A percentile compares a stretch with the other conserved stretches of the same genome.
phyloP scores from a whole-genome alignment of 2,888 invertebrate genomes.

The Oscheius sp. region DNA sequence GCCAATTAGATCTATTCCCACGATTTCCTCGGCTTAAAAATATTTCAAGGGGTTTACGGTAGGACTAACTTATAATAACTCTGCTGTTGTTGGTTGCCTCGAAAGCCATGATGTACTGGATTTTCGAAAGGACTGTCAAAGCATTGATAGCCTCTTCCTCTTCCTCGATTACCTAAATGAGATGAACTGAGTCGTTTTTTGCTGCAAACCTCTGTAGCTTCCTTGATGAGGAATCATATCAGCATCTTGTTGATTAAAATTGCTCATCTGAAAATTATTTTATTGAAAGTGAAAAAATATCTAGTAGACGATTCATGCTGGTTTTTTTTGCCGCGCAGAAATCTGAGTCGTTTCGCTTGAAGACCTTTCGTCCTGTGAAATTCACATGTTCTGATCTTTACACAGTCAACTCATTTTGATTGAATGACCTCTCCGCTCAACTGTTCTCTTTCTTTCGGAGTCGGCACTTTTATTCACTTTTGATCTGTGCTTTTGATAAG shows the following conservation, averaged over 20 bases:
- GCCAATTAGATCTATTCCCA: neutral
- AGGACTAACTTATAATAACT: conserved; percentile 15
- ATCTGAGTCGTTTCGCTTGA: neutral
- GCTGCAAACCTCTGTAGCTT: too few species aligned
- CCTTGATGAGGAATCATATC: conserved; percentile 2
- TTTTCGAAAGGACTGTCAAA: conserved; percentile 21
- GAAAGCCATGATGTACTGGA: neutral
- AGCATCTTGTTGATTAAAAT: neutral
- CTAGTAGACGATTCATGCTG: too few species aligned
- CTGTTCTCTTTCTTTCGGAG: neutral
- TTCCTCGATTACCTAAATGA: neutral
- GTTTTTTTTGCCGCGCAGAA: neutral
- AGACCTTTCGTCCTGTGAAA: neutral
- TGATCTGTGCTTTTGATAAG: neutral
- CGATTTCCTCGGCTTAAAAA: neutral
- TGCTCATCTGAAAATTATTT: neutral
- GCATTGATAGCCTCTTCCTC: neutral
- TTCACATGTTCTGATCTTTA: neutral
- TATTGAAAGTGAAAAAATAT: neutral
- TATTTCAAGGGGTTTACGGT: conserved; percentile 1
- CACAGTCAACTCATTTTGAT: neutral
- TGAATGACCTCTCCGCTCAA: neutral
- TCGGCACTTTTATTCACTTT: neutral
- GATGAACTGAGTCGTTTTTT: neutral
- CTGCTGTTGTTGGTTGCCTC: conserved; percentile 7